Evolutionary conservation across 1,140 invertebrate genomes (phyloP).

Genomic region (Bombus fervidus): DNA sequence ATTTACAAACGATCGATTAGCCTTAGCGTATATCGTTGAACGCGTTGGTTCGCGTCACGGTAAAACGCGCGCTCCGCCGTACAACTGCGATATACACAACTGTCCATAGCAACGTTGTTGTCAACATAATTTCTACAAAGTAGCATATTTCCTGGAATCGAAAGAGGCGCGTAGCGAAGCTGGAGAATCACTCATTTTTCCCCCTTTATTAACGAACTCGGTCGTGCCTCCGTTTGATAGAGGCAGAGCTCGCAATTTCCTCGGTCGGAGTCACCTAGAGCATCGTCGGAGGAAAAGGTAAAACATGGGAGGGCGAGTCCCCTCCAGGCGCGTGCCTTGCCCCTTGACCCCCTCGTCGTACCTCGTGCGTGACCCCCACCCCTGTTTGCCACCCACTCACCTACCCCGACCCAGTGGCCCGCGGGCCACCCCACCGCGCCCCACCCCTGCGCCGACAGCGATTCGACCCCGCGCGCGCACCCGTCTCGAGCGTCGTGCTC

Average conservation of each 20-base stretch:
- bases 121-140: conserved; percentile 33
- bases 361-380: conserved; percentile 51
- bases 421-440: conserved; percentile 68
- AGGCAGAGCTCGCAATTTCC: conserved; percentile 16
- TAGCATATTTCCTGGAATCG: background rate
- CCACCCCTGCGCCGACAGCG: conserved; percentile 67
- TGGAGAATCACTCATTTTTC: conserved; percentile 6
- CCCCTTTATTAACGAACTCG: background rate
- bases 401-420: conserved; percentile 71
- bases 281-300: conserved; percentile 26
- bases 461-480: conserved; percentile 74
- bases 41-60: background rate
- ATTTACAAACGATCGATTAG: conserved; percentile 20
- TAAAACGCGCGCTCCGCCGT: background rate
- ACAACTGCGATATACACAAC: background rate
- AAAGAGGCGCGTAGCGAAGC: conserved; percentile 5
- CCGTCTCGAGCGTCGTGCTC: conserved; percentile 72
- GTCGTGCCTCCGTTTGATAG: conserved; percentile 21
- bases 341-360: conserved; percentile 60
- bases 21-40: conserved; percentile 7
- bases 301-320: conserved; percentile 44
- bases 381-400: conserved; percentile 57
- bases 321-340: conserved; percentile 45
- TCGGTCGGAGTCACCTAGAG: conserved; percentile 23
- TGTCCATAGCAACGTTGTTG: conserved; percentile 27